Percentiles rank a stretch among this genome's conserved stretches.
Conservation (phyloP, 2,113 vertebrate genomes). For the Gambusia affinis region DNA sequence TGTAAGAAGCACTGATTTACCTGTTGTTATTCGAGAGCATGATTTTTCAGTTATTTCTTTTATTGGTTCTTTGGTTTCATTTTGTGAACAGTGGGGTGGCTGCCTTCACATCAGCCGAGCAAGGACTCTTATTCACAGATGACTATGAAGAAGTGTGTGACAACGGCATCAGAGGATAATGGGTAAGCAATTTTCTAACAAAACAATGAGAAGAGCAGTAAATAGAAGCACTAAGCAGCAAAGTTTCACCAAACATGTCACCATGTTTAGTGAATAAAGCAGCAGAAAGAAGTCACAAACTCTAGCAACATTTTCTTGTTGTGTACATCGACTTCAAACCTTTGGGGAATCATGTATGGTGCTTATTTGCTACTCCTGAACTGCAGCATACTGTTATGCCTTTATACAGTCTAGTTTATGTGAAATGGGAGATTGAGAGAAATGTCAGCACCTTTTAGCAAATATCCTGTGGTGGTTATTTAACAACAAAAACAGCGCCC, state of each 20-base stretch:
- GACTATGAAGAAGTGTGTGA: slow-evolving; percentile 41
- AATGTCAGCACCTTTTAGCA: slow-evolving; percentile 70
- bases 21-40: slow-evolving; percentile 46
- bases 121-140: slow-evolving; percentile 25
- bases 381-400: slow-evolving; percentile 5
- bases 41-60: slow-evolving; percentile 56
- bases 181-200: slow-evolving; percentile 65
- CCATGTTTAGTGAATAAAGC: slow-evolving; percentile 36
- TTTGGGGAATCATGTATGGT: slow-evolving; percentile 21
- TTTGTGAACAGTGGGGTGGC: slow-evolving; percentile 27
- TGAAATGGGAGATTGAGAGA: slow-evolving; percentile 37
- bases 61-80: slow-evolving; percentile 59
- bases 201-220: slow-evolving; percentile 47
- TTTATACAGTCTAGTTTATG: slow-evolving; percentile 38
- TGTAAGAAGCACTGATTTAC: slow-evolving; percentile 34
- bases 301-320: slow-evolving; percentile 47
- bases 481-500: slow-evolving; percentile 67
- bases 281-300: slow-evolving; percentile 54
- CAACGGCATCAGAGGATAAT: slow-evolving; percentile 46
- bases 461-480: slow-evolving; percentile 62
- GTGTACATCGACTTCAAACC: slow-evolving; percentile 33
- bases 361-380: slow-evolving; percentile 33
- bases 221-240: slow-evolving; percentile 49
- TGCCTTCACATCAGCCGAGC: slow-evolving; percentile 28
- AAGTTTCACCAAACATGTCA: slow-evolving; percentile 36